These are phyloP conservation scores for Haliaeetus leucogaster DNA, from an alignment of 2,113 vertebrate species.

Conservation along the genomic window DNA sequence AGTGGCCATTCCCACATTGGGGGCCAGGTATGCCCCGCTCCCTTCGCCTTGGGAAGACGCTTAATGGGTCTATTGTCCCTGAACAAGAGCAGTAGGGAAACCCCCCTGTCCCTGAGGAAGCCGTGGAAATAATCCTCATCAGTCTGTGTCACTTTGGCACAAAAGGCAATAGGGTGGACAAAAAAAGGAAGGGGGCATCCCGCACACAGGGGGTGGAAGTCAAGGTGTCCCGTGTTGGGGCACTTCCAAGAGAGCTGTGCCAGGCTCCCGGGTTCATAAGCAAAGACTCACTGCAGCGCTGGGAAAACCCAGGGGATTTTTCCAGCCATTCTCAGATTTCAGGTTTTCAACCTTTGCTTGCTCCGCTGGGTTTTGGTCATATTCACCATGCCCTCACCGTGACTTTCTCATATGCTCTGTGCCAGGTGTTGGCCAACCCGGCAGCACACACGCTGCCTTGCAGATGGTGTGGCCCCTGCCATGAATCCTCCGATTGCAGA, in stretches of 20 bases:
- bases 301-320: neutral
- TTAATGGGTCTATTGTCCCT: constrained; percentile 50
- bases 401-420: neutral
- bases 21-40: constrained; percentile 52
- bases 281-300: fast-evolving
- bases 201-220: neutral
- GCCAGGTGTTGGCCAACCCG: neutral
- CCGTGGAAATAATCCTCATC: constrained; percentile 59
- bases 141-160: constrained; percentile 49
- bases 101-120: constrained; percentile 39
- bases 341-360: neutral
- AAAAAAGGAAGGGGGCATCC: neutral
- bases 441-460: neutral
- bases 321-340: neutral
- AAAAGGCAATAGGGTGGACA: neutral
- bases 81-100: constrained; percentile 19
- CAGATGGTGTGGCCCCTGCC: neutral
- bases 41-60: neutral
- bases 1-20: constrained; percentile 46
- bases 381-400: fast-evolving
- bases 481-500: neutral
- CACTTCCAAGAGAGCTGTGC: neutral
- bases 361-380: fast-evolving
- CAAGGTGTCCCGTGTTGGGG: neutral
- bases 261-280: neutral